phyloP scores from a whole-genome alignment of 2,797 vertebrate species.

The Aratinga solstitialis region DNA sequence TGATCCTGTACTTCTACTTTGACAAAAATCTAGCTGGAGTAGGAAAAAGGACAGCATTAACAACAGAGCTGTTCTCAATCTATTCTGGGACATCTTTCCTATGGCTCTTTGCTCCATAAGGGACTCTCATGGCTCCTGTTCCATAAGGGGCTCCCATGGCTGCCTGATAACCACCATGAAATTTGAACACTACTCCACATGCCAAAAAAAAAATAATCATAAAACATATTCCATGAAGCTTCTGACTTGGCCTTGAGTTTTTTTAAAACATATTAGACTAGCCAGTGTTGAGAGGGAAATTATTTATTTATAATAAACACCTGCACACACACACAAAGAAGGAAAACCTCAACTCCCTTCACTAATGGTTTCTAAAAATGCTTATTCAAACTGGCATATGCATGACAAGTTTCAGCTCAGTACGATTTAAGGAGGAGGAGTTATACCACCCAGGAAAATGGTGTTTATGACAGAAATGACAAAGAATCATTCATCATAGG shows the following conservation, averaged over 20 bases:
- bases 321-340: not conserved
- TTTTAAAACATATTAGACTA: not conserved
- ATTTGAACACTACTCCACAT: not conserved
- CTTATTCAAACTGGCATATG: constrained; percentile 59
- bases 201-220: not conserved
- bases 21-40: not conserved
- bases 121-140: not conserved
- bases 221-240: not conserved
- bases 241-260: not conserved
- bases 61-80: not conserved
- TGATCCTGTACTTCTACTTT: not conserved
- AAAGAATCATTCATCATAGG: constrained; percentile 70
- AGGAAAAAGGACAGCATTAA: not conserved
- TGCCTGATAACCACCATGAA: not conserved
- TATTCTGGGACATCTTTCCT: not conserved
- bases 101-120: not conserved
- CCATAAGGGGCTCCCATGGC: not conserved
- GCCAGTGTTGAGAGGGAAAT: not conserved
- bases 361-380: constrained; percentile 60
- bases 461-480: constrained; percentile 69
- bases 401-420: constrained; percentile 42
- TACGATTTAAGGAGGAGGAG: constrained; percentile 28
- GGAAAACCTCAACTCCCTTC: constrained; percentile 39
- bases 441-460: constrained; percentile 66
- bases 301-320: constrained; percentile 23